Base-by-base conservation (phyloP, 2,797 vertebrate species). In the Scyliorhinus canicula region DNA sequence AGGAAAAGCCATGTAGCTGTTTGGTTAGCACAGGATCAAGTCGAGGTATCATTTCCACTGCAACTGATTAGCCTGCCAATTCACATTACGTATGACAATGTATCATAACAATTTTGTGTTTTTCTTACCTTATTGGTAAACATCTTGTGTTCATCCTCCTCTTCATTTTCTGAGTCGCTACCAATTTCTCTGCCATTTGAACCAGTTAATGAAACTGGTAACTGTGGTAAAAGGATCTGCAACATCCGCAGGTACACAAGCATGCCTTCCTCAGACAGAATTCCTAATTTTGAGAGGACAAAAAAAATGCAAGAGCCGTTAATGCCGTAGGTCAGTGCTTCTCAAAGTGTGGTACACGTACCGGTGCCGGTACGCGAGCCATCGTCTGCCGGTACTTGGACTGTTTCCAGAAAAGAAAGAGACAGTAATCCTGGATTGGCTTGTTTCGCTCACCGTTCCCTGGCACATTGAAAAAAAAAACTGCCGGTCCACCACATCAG, bases 121-220 rank as follows among this genome's bases (percentile, higher is more conserved):
- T 52, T 82, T 85, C 97, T 96, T 97, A 99, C 99, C 95, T 97
- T 97, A 93, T 97, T 95, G 91, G 97, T 95, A 16, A 96, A 95
- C 85, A 96, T 97, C 95, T 97, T 98, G 96, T 96, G 96, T 0
- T 97, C 96, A 82, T 98, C 98, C 47, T 98, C 98, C 16, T 98
- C 98, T 40, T 99, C 98, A 4, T 98, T 99, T 96, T 99, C 99
- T 0, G 99, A 99, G 96, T 99, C 99, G 21, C 99, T 99, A 96
- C 96, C 96, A 19, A 98, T 96, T 95, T 99, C 98, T 2, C 98
- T 97, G 95, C 97, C 96, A 96, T 97, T 96, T 95, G 97, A 95
- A 95, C 96, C 96, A 96, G 97, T 96, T 95, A 98, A 96, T 0
- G 98, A 98, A 86, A 98, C 98, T 0, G 99, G 99, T 74, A 99